Percentiles rank a stretch among this genome's conserved stretches.
These are phyloP conservation scores for Glaucopsyche alexis DNA, from an alignment of 2,888 invertebrate species.

Conservation along the genomic window DNA sequence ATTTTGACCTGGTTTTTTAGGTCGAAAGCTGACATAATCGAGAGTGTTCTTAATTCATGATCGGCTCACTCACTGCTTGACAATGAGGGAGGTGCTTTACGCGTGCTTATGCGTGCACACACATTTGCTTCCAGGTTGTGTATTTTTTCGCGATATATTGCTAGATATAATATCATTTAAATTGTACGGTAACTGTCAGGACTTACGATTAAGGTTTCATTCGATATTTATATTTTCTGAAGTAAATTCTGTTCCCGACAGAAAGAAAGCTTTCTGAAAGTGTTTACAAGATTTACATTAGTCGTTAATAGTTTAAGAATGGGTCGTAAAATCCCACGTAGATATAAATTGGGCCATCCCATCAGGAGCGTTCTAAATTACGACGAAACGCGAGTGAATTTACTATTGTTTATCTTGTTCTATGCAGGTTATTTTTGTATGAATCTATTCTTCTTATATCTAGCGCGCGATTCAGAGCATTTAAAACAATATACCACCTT, in stretches of 20 bases:
- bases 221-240: neutral
- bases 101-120: no score
- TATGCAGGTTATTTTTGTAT: conserved; percentile 4
- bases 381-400: neutral
- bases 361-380: neutral
- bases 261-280: conserved; percentile 14
- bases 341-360: conserved; percentile 10
- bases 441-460: neutral
- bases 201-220: neutral
- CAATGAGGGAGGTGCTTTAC: no score
- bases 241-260: neutral
- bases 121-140: no score
- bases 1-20: no score
- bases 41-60: no score
- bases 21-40: no score
- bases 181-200: no score
- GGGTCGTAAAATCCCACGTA: conserved; percentile 12
- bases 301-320: conserved; percentile 15
- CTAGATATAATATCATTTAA: no score
- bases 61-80: no score
- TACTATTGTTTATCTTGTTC: conserved; percentile 1
- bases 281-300: conserved; percentile 28
- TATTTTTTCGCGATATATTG: no score
- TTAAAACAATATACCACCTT: no score
- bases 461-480: no score